Evolutionary conservation across 2,888 invertebrate species (phyloP).

Genomic region (Brassicogethes aeneus): DNA sequence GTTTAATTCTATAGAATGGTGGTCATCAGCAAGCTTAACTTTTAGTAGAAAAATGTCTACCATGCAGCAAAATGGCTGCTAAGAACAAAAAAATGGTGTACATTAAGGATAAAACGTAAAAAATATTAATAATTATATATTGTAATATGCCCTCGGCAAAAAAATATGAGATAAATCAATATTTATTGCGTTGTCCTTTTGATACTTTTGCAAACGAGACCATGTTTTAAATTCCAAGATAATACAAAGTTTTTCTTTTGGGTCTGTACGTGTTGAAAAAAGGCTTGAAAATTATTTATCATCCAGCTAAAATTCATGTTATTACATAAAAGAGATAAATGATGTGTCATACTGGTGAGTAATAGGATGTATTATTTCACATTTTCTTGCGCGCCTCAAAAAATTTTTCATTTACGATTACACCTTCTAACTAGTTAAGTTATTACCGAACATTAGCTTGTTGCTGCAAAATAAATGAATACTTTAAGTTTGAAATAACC

Average conservation of each 20-base stretch:
- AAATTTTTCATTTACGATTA: neutral
- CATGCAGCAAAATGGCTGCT: too few relatives aligned
- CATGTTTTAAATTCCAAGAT: neutral
- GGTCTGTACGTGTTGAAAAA: neutral
- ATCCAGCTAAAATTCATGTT: conserved; percentile 21
- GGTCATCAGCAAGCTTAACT: too few relatives aligned
- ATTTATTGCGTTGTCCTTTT: too few relatives aligned
- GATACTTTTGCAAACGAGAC: too few relatives aligned
- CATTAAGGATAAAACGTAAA: too few relatives aligned
- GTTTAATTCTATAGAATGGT: too few relatives aligned
- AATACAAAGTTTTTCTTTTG: neutral
- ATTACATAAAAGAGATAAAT: conserved; percentile 23
- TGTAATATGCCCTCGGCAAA: too few relatives aligned
- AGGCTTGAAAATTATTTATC: conserved; percentile 19
- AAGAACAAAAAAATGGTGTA: too few relatives aligned
- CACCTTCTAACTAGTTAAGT: conserved; percentile 7
- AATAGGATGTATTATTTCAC: conserved; percentile 23
- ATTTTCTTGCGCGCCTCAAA: conserved; percentile 10
- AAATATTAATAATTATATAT: too few relatives aligned
- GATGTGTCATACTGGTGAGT: conserved; percentile 21
- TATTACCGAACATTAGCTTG: conserved; percentile 18
- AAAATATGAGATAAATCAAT: too few relatives aligned
- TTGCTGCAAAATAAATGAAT: conserved; percentile 16
- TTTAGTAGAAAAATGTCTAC: too few relatives aligned
- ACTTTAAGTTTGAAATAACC: conserved; percentile 18